Evolutionary conservation across 2,113 vertebrate species (phyloP).

Genomic region (Ramphastos sulfuratus): DNA sequence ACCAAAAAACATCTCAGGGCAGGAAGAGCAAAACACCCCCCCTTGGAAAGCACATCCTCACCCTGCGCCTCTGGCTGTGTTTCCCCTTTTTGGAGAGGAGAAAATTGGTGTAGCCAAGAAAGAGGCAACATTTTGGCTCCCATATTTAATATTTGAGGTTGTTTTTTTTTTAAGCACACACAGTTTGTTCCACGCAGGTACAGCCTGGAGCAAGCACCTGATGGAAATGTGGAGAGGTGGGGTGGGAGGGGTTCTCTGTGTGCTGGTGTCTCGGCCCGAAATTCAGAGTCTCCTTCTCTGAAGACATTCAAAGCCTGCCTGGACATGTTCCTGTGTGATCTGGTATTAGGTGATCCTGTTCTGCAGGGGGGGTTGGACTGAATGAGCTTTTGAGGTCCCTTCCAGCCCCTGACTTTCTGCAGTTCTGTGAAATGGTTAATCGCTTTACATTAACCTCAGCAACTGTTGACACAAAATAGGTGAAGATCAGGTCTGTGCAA

Average conservation of each 20-base stretch:
- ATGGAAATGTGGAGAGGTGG: slow-evolving; percentile 71
- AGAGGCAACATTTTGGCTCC: slow-evolving; percentile 60
- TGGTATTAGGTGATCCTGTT: no score
- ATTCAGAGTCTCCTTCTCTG: no score
- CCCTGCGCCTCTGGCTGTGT: slow-evolving; percentile 29
- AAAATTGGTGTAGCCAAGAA: slow-evolving; percentile 64
- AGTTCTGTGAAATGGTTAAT: slow-evolving; percentile 47
- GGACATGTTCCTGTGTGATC: no score
- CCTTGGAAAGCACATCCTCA: slow-evolving; percentile 19
- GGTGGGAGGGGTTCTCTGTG: slow-evolving; percentile 55
- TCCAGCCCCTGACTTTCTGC: no score
- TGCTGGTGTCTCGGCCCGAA: slow-evolving; percentile 1
- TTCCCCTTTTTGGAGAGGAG: slow-evolving; percentile 40
- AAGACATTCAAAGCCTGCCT: no score
- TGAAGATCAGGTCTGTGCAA: slow-evolving; percentile 87
- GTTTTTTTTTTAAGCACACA: slow-evolving; percentile 72
- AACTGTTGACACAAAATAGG: slow-evolving; percentile 89
- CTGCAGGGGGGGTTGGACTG: no score
- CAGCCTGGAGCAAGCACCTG: slow-evolving; percentile 78
- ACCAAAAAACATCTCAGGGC: background rate
- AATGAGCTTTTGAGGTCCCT: no score
- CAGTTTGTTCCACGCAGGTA: slow-evolving; percentile 73
- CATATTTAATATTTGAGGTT: slow-evolving; percentile 63
- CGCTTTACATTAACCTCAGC: slow-evolving; percentile 68
- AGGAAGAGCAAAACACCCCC: background rate